Base-by-base conservation (phyloP, 2,888 invertebrate species). In the Cepaea hortensis region DNA sequence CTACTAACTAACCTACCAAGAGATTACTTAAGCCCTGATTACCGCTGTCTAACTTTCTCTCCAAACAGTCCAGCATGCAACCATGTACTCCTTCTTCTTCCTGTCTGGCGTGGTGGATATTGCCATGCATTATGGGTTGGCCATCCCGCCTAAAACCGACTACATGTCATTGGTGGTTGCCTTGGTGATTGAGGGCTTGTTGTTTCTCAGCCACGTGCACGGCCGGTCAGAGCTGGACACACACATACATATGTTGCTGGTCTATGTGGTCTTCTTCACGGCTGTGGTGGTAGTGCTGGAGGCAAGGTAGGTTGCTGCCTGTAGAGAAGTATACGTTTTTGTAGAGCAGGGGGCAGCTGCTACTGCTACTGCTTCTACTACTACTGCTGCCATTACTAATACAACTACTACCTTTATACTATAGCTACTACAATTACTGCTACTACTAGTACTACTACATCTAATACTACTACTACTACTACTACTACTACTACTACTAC, bases 71-170 rank as follows among this genome's bases (percentile, higher is more conserved):
- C 95, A 95, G 89, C 95, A 95, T 91, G 94, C 95, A 80, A 95
- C 95, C 55, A 95, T 95, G 95, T 95, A 94, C 91, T 94, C 95
- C 91, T 95, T 95, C 91, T 95, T 95, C 90, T 95, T 94, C 20
- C 87, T 95, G 61, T 93, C 93, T 79, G 95, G 95, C 7, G 90
- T 94, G 0, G 88, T 95, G 15, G 95, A 95, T 87, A 89, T 95
- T 6, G 90, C 94, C 7, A 87, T 93, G 18, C 91, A 94, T 89
- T 94, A 92, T 87, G 92, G 91, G 87, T 89, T 89, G 35, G 90
- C 92, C 11, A 85, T 95, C 20, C 95, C 95, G 3, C 93, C 93
- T 11, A 93, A 94, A 88, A 90, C 94, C 48, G 95, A 95, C 88
- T 95, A 95, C 90, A 92, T 93, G 7, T 90, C 93, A 3, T 91